Conservation (phyloP, 2,888 invertebrate genomes). For the Strigamia crassipes region DNA sequence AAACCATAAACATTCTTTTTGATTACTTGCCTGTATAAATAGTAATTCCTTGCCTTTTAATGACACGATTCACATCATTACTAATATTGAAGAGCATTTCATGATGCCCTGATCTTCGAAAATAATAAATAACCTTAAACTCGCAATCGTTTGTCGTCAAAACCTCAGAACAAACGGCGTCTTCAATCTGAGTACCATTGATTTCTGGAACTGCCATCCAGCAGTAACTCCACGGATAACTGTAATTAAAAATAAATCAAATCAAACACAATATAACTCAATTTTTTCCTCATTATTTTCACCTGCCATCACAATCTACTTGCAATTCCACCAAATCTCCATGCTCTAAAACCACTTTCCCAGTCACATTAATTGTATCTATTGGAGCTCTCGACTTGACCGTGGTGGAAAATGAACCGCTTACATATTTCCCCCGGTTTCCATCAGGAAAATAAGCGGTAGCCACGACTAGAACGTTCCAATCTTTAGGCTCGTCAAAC, state of each 20-base stretch:
- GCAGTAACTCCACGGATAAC: constrained; percentile 43
- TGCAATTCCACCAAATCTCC: constrained; percentile 75
- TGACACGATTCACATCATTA: constrained; percentile 74
- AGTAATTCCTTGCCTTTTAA: constrained; percentile 74
- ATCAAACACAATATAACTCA: neutral
- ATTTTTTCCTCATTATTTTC: too few species aligned
- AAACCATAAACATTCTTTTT: too few species aligned
- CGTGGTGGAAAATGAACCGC: neutral
- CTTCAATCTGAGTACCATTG: constrained; percentile 62
- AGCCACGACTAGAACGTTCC: neutral
- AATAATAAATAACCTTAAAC: constrained; percentile 71
- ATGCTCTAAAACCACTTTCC: constrained; percentile 80
- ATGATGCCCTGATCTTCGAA: constrained; percentile 71
- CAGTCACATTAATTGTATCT: constrained; percentile 70
- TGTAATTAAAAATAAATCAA: neutral
- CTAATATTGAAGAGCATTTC: constrained; percentile 77
- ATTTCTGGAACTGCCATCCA: constrained; percentile 8
- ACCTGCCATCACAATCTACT: constrained; percentile 73
- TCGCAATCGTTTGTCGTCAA: constrained; percentile 61
- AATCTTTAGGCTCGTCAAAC: neutral
- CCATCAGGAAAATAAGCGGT: neutral
- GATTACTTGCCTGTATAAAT: constrained; percentile 77
- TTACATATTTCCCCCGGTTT: neutral
- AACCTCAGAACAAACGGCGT: constrained; percentile 62
- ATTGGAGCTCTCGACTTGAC: constrained; percentile 66